Evolutionary conservation across 2,888 invertebrate genomes (phyloP).

Genomic region (Dryobota labecula): DNA sequence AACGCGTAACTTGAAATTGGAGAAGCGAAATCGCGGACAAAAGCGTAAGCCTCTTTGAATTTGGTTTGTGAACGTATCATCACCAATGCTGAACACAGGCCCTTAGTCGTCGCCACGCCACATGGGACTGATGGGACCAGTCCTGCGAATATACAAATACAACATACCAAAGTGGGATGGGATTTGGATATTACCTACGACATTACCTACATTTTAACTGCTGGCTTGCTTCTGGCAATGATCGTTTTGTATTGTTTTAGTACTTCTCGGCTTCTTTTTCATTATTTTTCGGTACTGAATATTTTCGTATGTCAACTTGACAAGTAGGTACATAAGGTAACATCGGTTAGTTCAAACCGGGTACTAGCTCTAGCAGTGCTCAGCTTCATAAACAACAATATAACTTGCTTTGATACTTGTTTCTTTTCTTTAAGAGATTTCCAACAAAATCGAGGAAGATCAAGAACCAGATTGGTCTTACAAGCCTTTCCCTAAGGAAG

Average conservation of each 20-base stretch:
- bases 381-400: background rate
- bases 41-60: constrained; percentile 65
- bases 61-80: constrained; percentile 1
- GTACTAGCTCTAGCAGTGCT: background rate
- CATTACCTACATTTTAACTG: background rate
- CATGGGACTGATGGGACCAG: background rate
- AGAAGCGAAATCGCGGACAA: constrained; percentile 69
- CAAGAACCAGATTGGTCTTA: constrained; percentile 90
- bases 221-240: too few relatives aligned
- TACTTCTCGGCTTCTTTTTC: background rate
- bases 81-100: background rate
- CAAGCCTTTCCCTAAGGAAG: constrained; percentile 77
- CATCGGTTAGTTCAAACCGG: background rate
- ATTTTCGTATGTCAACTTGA: background rate
- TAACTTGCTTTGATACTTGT: background rate
- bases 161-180: background rate
- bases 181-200: too few relatives aligned
- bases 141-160: background rate
- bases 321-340: background rate
- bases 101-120: background rate
- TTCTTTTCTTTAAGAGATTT: constrained; percentile 41
- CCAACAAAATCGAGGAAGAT: constrained; percentile 65
- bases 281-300: too few relatives aligned
- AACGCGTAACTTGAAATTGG: constrained; percentile 78
- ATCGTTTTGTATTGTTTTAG: too few relatives aligned